A percentile compares a stretch with the other conserved stretches of the same genome.
Conservation (phyloP, 1,140 invertebrate genomes). For the Himalopsyche phryganea region DNA sequence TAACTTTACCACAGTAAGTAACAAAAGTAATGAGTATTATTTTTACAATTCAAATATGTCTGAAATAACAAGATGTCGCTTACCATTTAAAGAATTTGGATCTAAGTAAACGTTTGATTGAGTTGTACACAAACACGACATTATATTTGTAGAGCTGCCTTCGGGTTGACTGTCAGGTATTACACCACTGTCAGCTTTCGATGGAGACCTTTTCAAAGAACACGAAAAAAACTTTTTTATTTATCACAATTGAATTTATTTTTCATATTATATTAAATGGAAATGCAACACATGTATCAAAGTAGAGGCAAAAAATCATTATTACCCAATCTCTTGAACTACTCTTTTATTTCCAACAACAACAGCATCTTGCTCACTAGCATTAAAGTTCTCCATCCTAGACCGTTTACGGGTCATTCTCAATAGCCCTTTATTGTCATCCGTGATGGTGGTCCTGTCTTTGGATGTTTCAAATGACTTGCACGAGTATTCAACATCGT, state of each 20-base stretch:
- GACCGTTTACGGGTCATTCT: constrained; percentile 30
- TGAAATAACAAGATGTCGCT: not conserved
- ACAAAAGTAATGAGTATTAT: no score
- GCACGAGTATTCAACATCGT: not conserved
- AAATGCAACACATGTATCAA: no score
- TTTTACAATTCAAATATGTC: no score
- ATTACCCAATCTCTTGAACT: constrained; percentile 1
- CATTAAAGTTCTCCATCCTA: constrained; percentile 16
- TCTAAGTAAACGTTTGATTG: constrained; percentile 23
- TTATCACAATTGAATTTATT: no score
- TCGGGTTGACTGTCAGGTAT: not conserved
- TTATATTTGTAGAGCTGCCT: constrained; percentile 1
- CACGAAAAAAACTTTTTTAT: no score
- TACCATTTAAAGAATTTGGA: constrained; percentile 18
- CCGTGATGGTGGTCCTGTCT: not conserved
- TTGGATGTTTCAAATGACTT: constrained; percentile 4
- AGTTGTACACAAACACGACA: constrained; percentile 22
- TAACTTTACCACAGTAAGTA: no score
- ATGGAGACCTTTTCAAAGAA: constrained; percentile 9
- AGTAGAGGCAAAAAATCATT: no score
- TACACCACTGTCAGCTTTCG: constrained; percentile 2
- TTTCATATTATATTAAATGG: no score
- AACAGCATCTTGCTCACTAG: not conserved
- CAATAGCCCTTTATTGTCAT: not conserved
- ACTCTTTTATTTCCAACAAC: no score